Percentiles rank a stretch among this genome's conserved stretches.
phyloP scores from a whole-genome alignment of 2,113 vertebrate genomes.

The Spilogale gracilis region DNA sequence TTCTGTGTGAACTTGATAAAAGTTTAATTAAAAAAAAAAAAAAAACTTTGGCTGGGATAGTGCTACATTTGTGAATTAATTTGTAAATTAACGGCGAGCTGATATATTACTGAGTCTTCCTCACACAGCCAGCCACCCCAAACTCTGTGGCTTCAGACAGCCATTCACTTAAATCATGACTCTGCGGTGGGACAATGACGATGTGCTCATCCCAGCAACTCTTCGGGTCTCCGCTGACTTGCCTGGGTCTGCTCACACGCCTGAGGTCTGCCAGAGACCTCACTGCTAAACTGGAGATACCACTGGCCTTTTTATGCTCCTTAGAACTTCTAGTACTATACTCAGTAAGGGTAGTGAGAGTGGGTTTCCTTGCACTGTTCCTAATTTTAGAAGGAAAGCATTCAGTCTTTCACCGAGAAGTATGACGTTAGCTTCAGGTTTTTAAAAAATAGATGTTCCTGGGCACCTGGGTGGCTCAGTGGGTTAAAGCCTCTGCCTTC shows the following conservation, averaged over 20 bases:
- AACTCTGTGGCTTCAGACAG: neutral
- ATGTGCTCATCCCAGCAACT: neutral
- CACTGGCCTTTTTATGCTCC: neutral
- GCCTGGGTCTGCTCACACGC: neutral
- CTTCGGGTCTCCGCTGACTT: neutral
- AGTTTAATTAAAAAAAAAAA: neutral
- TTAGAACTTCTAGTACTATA: neutral
- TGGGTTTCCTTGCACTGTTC: neutral
- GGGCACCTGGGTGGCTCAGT: no score
- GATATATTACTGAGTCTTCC: neutral
- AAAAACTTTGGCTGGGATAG: neutral
- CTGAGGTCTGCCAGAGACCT: neutral
- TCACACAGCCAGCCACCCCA: neutral
- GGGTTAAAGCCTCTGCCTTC: no score
- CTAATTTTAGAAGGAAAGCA: neutral
- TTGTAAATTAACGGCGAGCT: neutral
- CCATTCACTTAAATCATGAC: neutral
- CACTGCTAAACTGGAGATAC: neutral
- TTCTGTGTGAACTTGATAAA: neutral
- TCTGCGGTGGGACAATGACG: neutral
- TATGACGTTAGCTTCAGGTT: neutral
- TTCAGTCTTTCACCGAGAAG: neutral
- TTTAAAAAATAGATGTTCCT: neutral
- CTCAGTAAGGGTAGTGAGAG: neutral
- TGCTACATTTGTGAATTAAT: neutral